phyloP scores from a whole-genome alignment of 2,797 vertebrate genomes.

The Danio tinwini region DNA sequence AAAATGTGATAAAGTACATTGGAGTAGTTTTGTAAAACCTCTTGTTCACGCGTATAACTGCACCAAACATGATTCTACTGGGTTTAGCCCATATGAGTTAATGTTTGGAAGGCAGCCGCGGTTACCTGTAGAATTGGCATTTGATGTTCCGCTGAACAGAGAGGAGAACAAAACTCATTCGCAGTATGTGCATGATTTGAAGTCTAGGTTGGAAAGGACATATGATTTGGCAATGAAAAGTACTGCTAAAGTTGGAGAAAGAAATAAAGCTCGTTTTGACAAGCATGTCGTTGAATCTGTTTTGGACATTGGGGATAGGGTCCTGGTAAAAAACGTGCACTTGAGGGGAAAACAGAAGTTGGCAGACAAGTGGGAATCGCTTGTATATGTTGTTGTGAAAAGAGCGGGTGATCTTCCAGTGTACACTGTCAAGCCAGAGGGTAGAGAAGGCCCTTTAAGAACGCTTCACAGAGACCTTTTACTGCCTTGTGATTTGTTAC shows the following conservation, averaged over 20 bases:
- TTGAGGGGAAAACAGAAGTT: neutral
- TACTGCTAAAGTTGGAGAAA: neutral
- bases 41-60: neutral
- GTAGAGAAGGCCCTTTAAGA: neutral
- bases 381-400: neutral
- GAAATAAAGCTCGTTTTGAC: neutral
- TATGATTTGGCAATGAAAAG: neutral
- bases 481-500: neutral
- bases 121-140: neutral
- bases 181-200: neutral
- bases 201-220: neutral
- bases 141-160: neutral
- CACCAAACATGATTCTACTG: neutral
- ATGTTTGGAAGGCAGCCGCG: neutral
- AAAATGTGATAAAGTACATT: neutral
- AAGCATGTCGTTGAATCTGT: neutral
- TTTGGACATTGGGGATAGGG: neutral
- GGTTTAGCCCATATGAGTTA: neutral
- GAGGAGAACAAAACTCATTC: neutral
- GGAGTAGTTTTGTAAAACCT: neutral
- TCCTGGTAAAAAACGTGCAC: neutral
- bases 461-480: neutral
- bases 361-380: constrained; percentile 9
- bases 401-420: neutral
- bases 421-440: constrained; percentile 3